Evolutionary conservation across 2,888 invertebrate species (phyloP), one percentile per base, ranked within the genome.

Genomic region (Gastrophysa polygoni): DNA sequence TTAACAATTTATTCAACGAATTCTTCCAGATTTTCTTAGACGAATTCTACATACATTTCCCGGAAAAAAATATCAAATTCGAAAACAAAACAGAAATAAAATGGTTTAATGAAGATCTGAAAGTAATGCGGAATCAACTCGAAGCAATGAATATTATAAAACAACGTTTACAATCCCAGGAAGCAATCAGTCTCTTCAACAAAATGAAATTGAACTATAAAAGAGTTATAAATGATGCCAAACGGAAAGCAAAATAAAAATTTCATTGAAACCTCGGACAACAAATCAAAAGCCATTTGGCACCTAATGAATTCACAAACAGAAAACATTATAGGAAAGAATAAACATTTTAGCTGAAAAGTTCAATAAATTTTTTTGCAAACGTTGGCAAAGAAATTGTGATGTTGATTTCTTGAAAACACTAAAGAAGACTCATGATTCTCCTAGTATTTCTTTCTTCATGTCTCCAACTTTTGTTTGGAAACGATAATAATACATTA

Each of bases 101-200:
- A 1, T 20, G 48, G 21, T 48, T 48, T 21, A n/a, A 48, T 21
- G 48, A 21, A 48, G 20, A 48, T 48, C 21, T 48, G 48, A 21
- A 21, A 48, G 11, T 17, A 28, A 49, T 28, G 49, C 24, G 49
- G 17, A 28, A 14, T 49, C 49, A 49, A 49, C 49, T 49, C 8
- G 49, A 49, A 49, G 28, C 49, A 17, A 28, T 49, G 16, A 28
- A 49, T 28, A 49, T n/a, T n/a, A 17, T 49, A 10, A 49, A 49
- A 49, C 47, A 47, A 21, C 20, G 47, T 11, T 3, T 47, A 1
- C 1, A 47, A 10, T 6, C 47, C 5, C 47, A 47, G 47, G 47
- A 47, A 14, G 47, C 10, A 18, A 17, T n/a, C 6, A 14, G 14
- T 47, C 18, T 47, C 14, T 47, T 20, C 14, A 21, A 47, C 10